Percentiles rank a stretch among this genome's conserved stretches.
These are phyloP conservation scores for Amphipoea oculea DNA, from an alignment of 2,888 invertebrate species.

Conservation along the genomic window DNA sequence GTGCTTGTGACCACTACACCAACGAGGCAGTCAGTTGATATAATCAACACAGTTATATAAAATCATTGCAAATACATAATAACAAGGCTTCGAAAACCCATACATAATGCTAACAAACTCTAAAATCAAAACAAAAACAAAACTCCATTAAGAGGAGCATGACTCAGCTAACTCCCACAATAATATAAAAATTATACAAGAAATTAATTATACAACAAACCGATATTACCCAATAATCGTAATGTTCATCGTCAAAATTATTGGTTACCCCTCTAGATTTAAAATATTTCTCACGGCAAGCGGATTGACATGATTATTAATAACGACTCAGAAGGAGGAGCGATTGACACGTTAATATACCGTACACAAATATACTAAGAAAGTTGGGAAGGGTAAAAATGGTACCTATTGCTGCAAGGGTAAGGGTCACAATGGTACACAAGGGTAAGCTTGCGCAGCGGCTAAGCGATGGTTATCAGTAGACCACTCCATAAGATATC, in stretches of 20 bases:
- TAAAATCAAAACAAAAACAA: constrained; percentile 63
- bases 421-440: constrained; percentile 50
- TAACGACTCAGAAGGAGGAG: constrained; percentile 83
- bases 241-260: constrained; percentile 83
- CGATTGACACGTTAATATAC: constrained; percentile 88
- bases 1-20: not conserved
- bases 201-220: constrained; percentile 85
- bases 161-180: constrained; percentile 84
- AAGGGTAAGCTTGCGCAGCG: constrained; percentile 70
- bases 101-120: constrained; percentile 46
- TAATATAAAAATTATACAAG: constrained; percentile 81
- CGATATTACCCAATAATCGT: constrained; percentile 87
- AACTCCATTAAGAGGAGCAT: constrained; percentile 60
- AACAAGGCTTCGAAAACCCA: constrained; percentile 12
- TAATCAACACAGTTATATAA: constrained; percentile 12
- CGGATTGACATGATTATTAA: constrained; percentile 88
- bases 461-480: constrained; percentile 81
- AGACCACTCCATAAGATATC: constrained; percentile 79
- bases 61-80: constrained; percentile 39
- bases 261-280: constrained; percentile 82
- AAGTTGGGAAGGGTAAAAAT: constrained; percentile 53
- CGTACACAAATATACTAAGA: constrained; percentile 65
- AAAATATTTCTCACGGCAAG: constrained; percentile 87
- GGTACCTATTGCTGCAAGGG: constrained; percentile 38
- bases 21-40: not conserved